Base-by-base conservation (phyloP, 2,113 vertebrate genomes). In the Triplophysa rosa region DNA sequence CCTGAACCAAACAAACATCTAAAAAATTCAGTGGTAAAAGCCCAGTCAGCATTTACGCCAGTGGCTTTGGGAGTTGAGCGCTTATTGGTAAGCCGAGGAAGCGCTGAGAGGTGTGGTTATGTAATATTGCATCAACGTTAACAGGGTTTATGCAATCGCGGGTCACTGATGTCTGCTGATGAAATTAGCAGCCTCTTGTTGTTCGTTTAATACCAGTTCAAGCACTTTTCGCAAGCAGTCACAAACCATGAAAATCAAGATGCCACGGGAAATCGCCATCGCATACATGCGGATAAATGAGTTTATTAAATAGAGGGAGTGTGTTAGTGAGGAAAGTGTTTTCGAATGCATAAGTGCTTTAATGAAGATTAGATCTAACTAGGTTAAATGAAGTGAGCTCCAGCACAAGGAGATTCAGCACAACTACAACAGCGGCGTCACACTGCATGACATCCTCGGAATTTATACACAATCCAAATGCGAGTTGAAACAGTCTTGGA, bases 91-190 rank as follows among this genome's bases (percentile, higher is more conserved):
- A 75, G 42, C 72, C 23, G 72, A 47, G 62, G 42, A 7, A 73
- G 70, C 21, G 24, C 59, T 63, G 72, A 64, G 61, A 52, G 72
- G 58, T 64, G 16, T 37, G 23, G 42, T 77, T 77, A 77, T 16
- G 62, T 77, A 66, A 77, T 62, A 66, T 54, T 77, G 74, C 62
- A 1, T 26, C 74, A 77, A 49, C 45, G 42, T 76, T 76, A 76
- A 63, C 61, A 64, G 64, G 74, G 74, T 52, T 77, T 77, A 64
- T 77, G 62, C 74, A 77, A 65, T 52, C 40, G 19, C 0, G 62
- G 74, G 26, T 77, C 45, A 77, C 74, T 77, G 73, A 54, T 77
- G 73, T 76, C 21, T 49, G 26, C 73, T 65, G 42, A 52, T 65
- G 45, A 65, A 8, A 13, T 21, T 7, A 77, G 26, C 61, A 54